phyloP scores from a whole-genome alignment of 2,888 invertebrate genomes.

The Sphaeridia pumilis region DNA sequence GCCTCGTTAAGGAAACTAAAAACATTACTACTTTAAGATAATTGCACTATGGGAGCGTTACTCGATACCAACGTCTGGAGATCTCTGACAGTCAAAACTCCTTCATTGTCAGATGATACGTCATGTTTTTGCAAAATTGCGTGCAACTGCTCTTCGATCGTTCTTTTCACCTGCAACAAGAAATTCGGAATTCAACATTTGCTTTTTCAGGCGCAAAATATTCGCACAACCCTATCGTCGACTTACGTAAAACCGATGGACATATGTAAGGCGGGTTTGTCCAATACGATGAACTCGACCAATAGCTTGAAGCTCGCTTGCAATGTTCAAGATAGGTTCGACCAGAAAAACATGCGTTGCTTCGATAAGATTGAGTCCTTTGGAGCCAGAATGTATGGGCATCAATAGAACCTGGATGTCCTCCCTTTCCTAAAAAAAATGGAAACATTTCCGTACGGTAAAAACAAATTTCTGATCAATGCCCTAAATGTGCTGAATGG shows the following conservation, averaged over 20 bases:
- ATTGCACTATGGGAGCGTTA: no score
- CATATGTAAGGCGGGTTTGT: conserved; percentile 56
- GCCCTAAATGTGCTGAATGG: no score
- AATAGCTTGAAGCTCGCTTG: conserved; percentile 62
- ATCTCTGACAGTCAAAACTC: conserved; percentile 36
- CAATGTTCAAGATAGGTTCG: conserved; percentile 60
- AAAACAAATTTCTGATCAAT: no score
- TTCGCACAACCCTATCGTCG: not conserved
- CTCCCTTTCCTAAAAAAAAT: conserved; percentile 23
- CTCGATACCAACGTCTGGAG: conserved; percentile 30
- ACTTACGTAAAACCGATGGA: conserved; percentile 57
- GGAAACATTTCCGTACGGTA: not conserved
- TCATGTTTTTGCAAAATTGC: conserved; percentile 38
- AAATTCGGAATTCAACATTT: not conserved
- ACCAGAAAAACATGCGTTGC: conserved; percentile 64
- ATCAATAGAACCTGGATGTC: conserved; percentile 49
- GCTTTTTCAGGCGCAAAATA: not conserved
- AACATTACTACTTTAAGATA: no score
- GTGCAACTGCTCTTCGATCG: conserved; percentile 59
- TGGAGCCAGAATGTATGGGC: conserved; percentile 55
- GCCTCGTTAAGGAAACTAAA: no score
- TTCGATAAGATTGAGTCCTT: conserved; percentile 65
- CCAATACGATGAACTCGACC: conserved; percentile 68
- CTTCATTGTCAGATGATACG: conserved; percentile 31
- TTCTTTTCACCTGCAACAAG: conserved; percentile 40